Evolutionary conservation across 1,140 invertebrate genomes (phyloP).

Genomic region (Halictus rubicundus): DNA sequence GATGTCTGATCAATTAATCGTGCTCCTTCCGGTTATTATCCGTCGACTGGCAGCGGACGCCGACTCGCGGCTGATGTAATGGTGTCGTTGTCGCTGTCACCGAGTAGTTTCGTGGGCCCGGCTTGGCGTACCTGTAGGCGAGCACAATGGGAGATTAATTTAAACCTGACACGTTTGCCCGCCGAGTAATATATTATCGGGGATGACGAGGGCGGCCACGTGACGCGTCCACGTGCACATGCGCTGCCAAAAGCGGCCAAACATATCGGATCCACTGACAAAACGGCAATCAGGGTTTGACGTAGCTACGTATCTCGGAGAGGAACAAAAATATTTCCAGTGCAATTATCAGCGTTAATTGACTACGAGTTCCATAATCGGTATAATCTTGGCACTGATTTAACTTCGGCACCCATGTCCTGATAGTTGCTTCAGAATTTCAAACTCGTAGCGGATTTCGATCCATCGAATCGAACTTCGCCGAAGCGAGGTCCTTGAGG

Average conservation of each 20-base stretch:
- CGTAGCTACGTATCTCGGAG: too few species aligned
- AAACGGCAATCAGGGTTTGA: neutral
- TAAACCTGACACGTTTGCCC: conserved; percentile 54
- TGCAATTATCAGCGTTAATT: too few species aligned
- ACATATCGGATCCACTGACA: neutral
- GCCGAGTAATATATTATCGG: conserved; percentile 60
- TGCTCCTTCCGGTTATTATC: conserved; percentile 48
- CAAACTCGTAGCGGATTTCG: too few species aligned
- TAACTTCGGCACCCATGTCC: too few species aligned
- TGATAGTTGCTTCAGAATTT: too few species aligned
- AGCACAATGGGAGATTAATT: conserved; percentile 61
- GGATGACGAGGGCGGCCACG: conserved; percentile 41
- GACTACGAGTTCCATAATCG: too few species aligned
- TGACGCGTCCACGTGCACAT: conserved; percentile 8
- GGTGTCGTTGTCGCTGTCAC: conserved; percentile 17
- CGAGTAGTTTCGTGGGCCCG: conserved; percentile 28
- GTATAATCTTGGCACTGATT: too few species aligned
- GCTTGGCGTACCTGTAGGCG: conserved; percentile 2
- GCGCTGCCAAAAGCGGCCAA: neutral
- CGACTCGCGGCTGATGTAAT: conserved; percentile 17
- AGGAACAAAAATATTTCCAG: too few species aligned
- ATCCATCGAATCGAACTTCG: too few species aligned
- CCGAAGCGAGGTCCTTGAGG: too few species aligned
- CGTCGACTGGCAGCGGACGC: neutral
- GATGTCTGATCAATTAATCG: conserved; percentile 51